These are phyloP conservation scores for Delia radicum DNA, from an alignment of 1,140 invertebrate genomes.

Conservation along the genomic window DNA sequence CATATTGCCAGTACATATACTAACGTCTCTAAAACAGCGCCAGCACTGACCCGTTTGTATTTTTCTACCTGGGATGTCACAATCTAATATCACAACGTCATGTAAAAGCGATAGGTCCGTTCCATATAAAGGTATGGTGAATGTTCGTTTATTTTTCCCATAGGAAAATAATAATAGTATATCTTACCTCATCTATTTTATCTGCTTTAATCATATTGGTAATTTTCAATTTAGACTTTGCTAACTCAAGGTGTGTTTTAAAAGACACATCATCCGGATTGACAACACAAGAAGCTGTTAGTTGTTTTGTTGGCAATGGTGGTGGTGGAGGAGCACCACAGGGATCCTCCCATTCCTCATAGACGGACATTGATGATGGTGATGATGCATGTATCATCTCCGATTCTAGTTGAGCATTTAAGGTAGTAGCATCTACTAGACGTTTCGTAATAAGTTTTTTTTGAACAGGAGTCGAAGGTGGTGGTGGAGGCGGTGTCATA, in stretches of 20 bases:
- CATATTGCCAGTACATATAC: no score
- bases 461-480: slow-evolving; percentile 47
- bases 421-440: neutral
- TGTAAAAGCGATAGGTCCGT: no score
- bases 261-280: slow-evolving; percentile 36
- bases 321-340: slow-evolving; percentile 44
- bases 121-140: no score
- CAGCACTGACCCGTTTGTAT: no score
- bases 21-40: no score
- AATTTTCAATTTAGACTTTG: slow-evolving; percentile 41
- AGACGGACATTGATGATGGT: no score
- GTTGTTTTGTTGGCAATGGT: slow-evolving; percentile 32
- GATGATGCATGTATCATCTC: neutral
- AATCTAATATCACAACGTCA: no score
- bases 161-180: no score
- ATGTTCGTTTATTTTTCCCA: no score
- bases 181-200: neutral
- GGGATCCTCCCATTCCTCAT: slow-evolving; percentile 42
- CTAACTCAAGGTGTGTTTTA: slow-evolving; percentile 42
- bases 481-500: slow-evolving; percentile 46
- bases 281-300: neutral
- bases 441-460: slow-evolving; percentile 8
- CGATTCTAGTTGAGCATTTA: neutral
- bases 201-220: neutral
- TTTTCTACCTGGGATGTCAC: no score